Base-by-base conservation (phyloP, 2,113 vertebrate species). In the Tapirus terrestris region DNA sequence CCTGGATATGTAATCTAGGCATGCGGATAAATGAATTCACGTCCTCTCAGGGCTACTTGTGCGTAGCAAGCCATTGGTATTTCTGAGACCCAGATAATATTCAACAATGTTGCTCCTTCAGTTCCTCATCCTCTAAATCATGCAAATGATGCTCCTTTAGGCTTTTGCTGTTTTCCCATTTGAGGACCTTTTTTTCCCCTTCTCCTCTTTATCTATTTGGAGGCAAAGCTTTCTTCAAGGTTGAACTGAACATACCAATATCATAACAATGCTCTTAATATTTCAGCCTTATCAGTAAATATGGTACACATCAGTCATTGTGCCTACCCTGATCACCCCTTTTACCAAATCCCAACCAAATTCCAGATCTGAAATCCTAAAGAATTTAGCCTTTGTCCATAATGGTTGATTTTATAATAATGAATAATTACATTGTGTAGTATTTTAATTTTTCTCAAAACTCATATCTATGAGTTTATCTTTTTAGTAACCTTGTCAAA, bases 371-470 rank as follows among this genome's bases (percentile, higher is more conserved):
- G 1, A 51, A 79, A 75, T 70, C 6, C 33, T 89, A 5, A 4
- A 81, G 25, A 8, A 84, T 76, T 67, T 92, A 88, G 14, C 17
- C 51, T 81, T 96, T 93, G 43, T 90, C 80, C 9, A 39, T 25
- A 67, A 48, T 31, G 29, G 18, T 13, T 86, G 14, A 25, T 88
- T 92, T 45, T 61, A 58, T 58, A 82, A 20, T n/a, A 48, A 73
- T n/a, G 53, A 76, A 77, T 92, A 65, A 68, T 95, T 92, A 68
- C 4, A 21, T 58, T 92, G 21, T 45, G 5, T 29, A 33, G 8
- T 45, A 85, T 16, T 61, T 91, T 48, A 8, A 61, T 65, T 94
- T 94, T 97, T 83, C 75, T 98, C 29, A 70, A 94, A 97, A 85
- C 51, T 81, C 33, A 17, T 75, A 82, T 51, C 33, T 77, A 10